phyloP scores from a whole-genome alignment of 2,797 vertebrate species.

The Myotis planiceps region DNA sequence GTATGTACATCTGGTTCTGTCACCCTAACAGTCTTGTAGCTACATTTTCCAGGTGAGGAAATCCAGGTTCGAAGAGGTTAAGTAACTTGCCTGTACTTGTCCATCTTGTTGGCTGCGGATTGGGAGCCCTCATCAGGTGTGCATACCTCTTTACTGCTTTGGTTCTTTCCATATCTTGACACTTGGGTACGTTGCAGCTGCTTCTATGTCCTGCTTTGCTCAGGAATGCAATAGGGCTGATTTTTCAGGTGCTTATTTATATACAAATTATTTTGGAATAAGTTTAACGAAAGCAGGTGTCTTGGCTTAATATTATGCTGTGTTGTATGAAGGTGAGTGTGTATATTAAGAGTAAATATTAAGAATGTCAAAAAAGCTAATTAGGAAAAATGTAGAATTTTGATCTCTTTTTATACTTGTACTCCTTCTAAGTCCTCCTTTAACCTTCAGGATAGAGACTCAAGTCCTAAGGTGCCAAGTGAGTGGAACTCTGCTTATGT shows the following conservation, averaged over 20 bases:
- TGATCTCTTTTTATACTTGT: neutral
- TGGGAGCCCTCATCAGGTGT: neutral
- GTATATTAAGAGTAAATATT: neutral
- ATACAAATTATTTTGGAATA: neutral
- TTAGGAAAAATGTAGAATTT: neutral
- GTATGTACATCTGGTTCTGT: neutral
- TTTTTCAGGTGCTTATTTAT: neutral
- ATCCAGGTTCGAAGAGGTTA: neutral
- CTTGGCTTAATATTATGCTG: neutral
- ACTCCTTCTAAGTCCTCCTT: neutral
- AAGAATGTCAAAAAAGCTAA: neutral
- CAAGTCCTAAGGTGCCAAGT: neutral
- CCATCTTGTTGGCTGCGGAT: neutral
- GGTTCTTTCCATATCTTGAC: neutral
- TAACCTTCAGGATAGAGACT: neutral
- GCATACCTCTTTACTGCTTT: neutral
- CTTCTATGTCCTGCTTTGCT: neutral
- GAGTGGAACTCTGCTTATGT: neutral
- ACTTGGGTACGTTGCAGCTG: neutral
- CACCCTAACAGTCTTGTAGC: neutral
- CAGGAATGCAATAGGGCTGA: neutral
- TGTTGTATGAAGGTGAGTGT: neutral
- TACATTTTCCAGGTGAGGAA: neutral
- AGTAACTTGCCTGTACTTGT: neutral
- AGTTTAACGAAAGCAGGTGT: neutral